phyloP scores from a whole-genome alignment of 2,113 vertebrate genomes.

The Heterocephalus glaber region DNA sequence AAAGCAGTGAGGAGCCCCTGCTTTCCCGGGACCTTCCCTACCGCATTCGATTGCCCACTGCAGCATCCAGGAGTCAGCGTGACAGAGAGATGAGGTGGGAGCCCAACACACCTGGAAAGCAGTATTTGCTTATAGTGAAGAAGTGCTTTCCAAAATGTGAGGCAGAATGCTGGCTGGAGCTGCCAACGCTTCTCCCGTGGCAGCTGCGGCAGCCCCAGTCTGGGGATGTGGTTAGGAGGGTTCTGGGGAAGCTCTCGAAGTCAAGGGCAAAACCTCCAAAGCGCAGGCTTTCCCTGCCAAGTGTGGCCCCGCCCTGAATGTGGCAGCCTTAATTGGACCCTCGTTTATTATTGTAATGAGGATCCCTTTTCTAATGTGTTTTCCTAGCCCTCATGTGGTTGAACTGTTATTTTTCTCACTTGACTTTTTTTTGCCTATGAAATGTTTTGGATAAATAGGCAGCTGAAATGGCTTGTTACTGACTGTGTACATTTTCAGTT shows the following conservation, averaged over 20 bases:
- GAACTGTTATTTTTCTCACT: constrained; percentile 81
- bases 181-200: rapidly evolving
- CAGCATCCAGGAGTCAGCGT: neutral
- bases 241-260: constrained; percentile 1
- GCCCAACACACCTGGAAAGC: neutral
- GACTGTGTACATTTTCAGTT: constrained; percentile 81
- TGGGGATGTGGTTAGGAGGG: neutral
- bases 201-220: neutral
- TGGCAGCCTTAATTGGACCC: constrained; percentile 72
- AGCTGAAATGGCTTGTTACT: constrained; percentile 81
- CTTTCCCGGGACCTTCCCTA: neutral
- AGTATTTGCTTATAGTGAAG: neutral
- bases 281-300: constrained; percentile 31
- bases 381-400: constrained; percentile 78
- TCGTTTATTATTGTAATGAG: constrained; percentile 81
- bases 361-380: constrained; percentile 79
- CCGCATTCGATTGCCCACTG: neutral
- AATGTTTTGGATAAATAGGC: constrained; percentile 83
- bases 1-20: rapidly evolving
- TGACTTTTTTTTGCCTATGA: constrained; percentile 77
- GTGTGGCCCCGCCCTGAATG: constrained; percentile 35
- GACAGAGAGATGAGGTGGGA: too few relatives aligned
- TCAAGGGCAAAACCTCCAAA: constrained; percentile 39
- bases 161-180: neutral
- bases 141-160: neutral